Conservation (phyloP, 2,113 vertebrate species). For the Gambusia holbrooki region DNA sequence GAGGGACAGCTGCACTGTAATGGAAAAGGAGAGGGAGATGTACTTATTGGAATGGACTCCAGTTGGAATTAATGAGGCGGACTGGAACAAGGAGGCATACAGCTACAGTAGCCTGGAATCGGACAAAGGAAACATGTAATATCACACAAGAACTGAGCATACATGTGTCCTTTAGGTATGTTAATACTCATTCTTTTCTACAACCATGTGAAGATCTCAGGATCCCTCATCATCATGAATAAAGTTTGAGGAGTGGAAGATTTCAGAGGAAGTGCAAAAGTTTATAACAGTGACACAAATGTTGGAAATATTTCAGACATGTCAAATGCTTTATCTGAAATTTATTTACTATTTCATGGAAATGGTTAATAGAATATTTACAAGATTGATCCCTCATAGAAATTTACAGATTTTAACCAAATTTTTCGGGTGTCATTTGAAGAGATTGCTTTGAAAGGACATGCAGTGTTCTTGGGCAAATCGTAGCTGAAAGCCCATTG, state of each 20-base stretch:
- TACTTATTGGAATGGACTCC: constrained; percentile 39
- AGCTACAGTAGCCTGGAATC: constrained; percentile 8
- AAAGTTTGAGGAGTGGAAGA: no score
- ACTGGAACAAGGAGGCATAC: constrained; percentile 25
- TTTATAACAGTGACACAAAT: no score
- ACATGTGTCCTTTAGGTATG: background rate
- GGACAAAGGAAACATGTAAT: constrained; percentile 19
- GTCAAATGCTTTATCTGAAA: no score
- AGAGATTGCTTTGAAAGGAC: no score
- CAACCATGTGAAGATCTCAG: constrained; percentile 11
- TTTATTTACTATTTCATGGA: no score
- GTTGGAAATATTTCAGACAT: no score
- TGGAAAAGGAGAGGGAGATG: constrained; percentile 1
- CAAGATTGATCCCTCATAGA: no score
- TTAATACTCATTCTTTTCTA: constrained; percentile 28
- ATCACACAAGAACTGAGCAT: constrained; percentile 29
- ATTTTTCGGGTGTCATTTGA: no score
- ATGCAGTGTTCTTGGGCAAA: background rate
- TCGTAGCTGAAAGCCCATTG: background rate
- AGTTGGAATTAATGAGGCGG: constrained; percentile 44
- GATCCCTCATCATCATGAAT: background rate
- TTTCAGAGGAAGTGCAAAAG: no score
- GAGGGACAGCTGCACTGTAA: constrained; percentile 1
- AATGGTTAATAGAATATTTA: no score
- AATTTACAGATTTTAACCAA: no score